Evolutionary conservation across 2,113 vertebrate genomes (phyloP).

Genomic region (Silurus glanis): DNA sequence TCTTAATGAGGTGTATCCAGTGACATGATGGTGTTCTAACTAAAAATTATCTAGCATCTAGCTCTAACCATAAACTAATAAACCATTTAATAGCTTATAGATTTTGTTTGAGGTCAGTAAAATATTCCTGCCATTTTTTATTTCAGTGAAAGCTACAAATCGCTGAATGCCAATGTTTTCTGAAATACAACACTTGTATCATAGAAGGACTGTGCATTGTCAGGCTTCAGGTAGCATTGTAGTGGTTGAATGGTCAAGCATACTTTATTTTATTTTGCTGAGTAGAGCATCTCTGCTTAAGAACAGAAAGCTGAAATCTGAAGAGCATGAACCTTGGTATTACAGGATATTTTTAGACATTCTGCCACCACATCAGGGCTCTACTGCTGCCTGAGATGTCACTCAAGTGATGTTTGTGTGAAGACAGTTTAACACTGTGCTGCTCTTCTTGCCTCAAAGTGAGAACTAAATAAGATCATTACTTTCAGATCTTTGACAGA

Average conservation of each 20-base stretch:
- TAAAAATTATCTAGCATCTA: not conserved
- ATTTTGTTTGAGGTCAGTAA: not conserved
- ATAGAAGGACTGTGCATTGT: conserved; percentile 48
- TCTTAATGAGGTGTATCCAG: too few species aligned
- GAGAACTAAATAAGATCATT: conserved; percentile 33
- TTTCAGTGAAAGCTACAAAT: conserved; percentile 13
- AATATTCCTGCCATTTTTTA: conserved; percentile 22
- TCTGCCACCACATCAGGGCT: conserved; percentile 40
- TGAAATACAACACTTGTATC: conserved; percentile 25
- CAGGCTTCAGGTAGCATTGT: conserved; percentile 6
- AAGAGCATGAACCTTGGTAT: conserved; percentile 27
- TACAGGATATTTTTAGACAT: conserved; percentile 47
- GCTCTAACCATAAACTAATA: not conserved
- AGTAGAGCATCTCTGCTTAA: not conserved
- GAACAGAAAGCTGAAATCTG: conserved; percentile 21
- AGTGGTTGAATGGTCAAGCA: conserved; percentile 37
- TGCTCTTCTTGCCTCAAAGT: conserved; percentile 10
- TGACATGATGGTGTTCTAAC: too few species aligned
- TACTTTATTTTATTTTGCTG: conserved; percentile 46
- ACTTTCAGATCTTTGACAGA: conserved; percentile 11
- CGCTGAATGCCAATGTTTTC: not conserved
- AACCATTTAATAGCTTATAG: too few species aligned
- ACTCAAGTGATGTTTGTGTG: conserved; percentile 33
- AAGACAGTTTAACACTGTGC: conserved; percentile 22
- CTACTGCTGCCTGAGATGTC: conserved; percentile 32